Percentiles rank a stretch among this genome's conserved stretches.
Conservation (phyloP, 2,797 vertebrate genomes). For the Phalloptychus januarius region DNA sequence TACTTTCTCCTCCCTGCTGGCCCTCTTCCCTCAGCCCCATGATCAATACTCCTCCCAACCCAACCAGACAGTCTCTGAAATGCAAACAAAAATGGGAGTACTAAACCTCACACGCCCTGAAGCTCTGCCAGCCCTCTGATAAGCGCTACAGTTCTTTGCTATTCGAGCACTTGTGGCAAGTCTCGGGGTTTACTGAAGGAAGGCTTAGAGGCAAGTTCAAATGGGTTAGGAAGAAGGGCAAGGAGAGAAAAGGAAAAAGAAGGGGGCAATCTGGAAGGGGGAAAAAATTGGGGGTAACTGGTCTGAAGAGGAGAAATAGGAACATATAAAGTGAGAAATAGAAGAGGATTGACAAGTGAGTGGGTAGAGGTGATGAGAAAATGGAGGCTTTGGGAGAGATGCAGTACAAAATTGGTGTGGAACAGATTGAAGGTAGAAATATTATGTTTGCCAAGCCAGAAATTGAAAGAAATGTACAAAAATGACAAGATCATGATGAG, state of each 20-base stretch:
- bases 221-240: conserved; percentile 48
- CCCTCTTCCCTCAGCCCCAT: conserved; percentile 47
- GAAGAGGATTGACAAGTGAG: conserved; percentile 64
- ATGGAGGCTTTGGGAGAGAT: conserved; percentile 61
- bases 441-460: conserved; percentile 31
- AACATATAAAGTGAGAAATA: conserved; percentile 51
- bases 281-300: too few relatives aligned
- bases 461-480: conserved; percentile 59
- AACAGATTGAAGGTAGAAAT: conserved; percentile 52
- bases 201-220: conserved; percentile 36
- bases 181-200: conserved; percentile 37
- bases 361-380: conserved; percentile 62
- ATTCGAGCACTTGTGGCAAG: conserved; percentile 38
- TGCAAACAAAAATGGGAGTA: conserved; percentile 30
- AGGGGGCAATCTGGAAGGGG: too few relatives aligned
- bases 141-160: conserved; percentile 24
- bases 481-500: conserved; percentile 44
- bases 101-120: conserved; percentile 23
- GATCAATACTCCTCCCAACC: conserved; percentile 29
- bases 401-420: conserved; percentile 61
- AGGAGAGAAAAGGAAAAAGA: too few relatives aligned
- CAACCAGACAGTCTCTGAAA: conserved; percentile 32
- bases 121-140: conserved; percentile 30
- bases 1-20: conserved; percentile 35
- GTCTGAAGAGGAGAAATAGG: conserved; percentile 48